Base-by-base conservation (phyloP, 1,140 invertebrate species). In the Drosophila ambigua region DNA sequence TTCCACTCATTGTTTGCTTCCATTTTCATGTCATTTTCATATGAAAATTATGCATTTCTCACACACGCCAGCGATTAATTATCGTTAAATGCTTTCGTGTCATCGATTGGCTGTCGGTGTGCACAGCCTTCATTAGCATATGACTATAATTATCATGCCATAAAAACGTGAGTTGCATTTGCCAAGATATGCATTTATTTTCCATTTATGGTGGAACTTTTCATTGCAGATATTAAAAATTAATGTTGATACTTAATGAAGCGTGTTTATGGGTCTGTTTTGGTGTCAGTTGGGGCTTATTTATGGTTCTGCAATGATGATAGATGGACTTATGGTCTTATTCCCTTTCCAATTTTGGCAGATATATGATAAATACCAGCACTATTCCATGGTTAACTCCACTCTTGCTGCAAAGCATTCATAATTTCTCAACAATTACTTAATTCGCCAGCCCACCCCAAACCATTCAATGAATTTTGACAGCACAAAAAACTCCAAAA, bases 1-100 rank as follows among this genome's bases (percentile, higher is more conserved):
- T 24, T 62, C 43, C 28, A 41, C 48, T 28, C 35, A 31, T 55
- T 46, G 28, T 53, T 20, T 52, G 35, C 31, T 11, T 0, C 49
- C 31, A 26, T 31, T 31, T 31, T 8, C 31, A 26, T 53, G 28
- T 20, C 39, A 15, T 52, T 53, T 43, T 20, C 39, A 15, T 52
- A 66, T 62, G 54, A 63, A 73, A 13, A 77, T 85, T 85, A 84
- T 80, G 60, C 65, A 80, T 87, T 87, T 87, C 69, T 64, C 82
- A 87, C 81, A 87, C 81, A 87, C 81, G 78, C 58, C 51, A 67
- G 60, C 81, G 55, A 77, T 87, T 82, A 87, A 87, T 85, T 85
- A 87, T 75, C 65, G 72, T 45, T 81, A 87, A 85, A 78, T 49
- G 58, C 73, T 58, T 79, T 59, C 72, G 60, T 72, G 75, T 87